Conservation (phyloP, 2,113 vertebrate species). For the Neoarius graeffei region DNA sequence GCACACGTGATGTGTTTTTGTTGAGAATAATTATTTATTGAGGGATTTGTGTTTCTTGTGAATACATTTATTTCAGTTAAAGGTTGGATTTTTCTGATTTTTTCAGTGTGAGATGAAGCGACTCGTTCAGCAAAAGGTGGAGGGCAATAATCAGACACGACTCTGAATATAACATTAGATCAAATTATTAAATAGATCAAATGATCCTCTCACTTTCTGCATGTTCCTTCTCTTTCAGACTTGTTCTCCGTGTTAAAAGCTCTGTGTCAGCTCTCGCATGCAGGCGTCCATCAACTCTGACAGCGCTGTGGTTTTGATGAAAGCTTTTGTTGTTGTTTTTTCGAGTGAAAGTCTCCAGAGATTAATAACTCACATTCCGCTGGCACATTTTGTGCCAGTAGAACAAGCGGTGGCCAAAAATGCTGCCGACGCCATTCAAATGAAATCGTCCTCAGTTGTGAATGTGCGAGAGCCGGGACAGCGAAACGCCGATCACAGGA, state of each 20-base stretch:
- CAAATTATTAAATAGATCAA: too few species aligned
- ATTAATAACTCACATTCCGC: not conserved
- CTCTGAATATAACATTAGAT: too few species aligned
- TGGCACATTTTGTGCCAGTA: not conserved
- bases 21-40: too few species aligned
- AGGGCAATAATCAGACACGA: too few species aligned
- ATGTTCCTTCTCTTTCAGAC: not conserved
- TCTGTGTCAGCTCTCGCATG: conserved; percentile 20
- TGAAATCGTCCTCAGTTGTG: not conserved
- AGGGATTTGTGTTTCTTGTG: too few species aligned
- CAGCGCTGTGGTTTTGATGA: conserved; percentile 33
- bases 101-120: too few species aligned
- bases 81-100: too few species aligned
- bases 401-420: not conserved
- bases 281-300: conserved; percentile 25
- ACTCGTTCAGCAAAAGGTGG: too few species aligned
- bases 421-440: not conserved
- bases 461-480: not conserved
- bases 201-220: not conserved
- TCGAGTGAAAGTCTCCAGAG: not conserved
- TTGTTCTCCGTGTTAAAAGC: not conserved
- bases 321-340: not conserved
- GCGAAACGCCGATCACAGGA: not conserved
- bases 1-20: too few species aligned
- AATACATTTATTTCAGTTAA: too few species aligned